Evolutionary conservation across 2,113 vertebrate genomes (phyloP), one percentile per base, ranked within the genome.

Genomic region (Morone saxatilis): DNA sequence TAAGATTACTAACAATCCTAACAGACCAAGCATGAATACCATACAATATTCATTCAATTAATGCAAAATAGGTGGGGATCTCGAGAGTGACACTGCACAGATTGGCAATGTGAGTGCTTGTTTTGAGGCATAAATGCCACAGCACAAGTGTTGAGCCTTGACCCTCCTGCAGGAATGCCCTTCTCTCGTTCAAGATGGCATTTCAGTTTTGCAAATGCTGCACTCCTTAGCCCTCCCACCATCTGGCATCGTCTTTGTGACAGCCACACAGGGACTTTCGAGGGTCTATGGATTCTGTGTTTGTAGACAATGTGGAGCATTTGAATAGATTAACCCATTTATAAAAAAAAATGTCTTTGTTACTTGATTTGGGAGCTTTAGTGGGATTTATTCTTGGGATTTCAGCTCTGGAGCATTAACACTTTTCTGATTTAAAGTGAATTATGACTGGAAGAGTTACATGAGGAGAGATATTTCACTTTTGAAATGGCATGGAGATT

Each of bases 1-100:
- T 93, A 92, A 86, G 93, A 92, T 92, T 90, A 86, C 85, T 75
- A 89, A 92, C 91, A 93, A 89, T 92, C 83, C 87, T 69, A 78
- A 91, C 90, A 84, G 86, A 80, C 81, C 62, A 50, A 77, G 86
- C 79, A 77, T 82, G 87, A 90, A 87, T 78, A 43, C 81, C 78
- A 66, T 43, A 86, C 85, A 87, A 81, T 94, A 89, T 89, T 90
- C 79, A 88, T 94, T 94, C 87, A 93, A 94, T 95, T 94, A 93
- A 88, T 81, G 86, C 60, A 73, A 61, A 91, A 83, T 51, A 72
- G 61, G 61, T 5, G 47, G 40, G 70, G 40, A 72, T 90, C 80
- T 83, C 41, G 11, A 66, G 78, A 78, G 89, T 79, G 79, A 77
- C 82, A 65, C 68, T 0, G 6, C 74, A 70, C 87, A 85, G 85